A percentile compares a stretch with the other conserved stretches of the same genome.
Conservation (phyloP, 2,888 invertebrate genomes). For the Cryptus viduatorius region DNA sequence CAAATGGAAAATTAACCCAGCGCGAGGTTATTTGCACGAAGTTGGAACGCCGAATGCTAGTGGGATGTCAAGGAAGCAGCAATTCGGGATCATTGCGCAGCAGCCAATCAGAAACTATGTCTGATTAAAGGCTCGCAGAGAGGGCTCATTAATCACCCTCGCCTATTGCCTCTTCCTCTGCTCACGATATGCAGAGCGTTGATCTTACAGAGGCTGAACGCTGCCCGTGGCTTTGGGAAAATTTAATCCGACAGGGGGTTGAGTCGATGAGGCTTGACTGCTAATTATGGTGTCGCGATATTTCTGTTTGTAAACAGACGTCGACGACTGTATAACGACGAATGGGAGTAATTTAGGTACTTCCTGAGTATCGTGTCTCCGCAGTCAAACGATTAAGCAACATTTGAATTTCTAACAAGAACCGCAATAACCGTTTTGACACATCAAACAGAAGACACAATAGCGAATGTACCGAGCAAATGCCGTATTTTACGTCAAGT, state of each 20-base stretch:
- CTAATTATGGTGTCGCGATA: slow-evolving; percentile 61
- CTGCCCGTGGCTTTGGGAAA: slow-evolving; percentile 72
- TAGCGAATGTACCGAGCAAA: neutral
- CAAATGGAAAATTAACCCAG: slow-evolving; percentile 44
- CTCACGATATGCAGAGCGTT: slow-evolving; percentile 70
- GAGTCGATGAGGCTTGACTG: slow-evolving; percentile 26
- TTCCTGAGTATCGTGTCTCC: slow-evolving; percentile 9
- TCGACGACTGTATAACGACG: slow-evolving; percentile 18
- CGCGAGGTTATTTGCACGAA: slow-evolving; percentile 49
- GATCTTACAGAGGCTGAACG: slow-evolving; percentile 73
- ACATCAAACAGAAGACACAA: neutral
- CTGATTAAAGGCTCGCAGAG: slow-evolving; percentile 82
- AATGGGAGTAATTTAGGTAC: slow-evolving; percentile 24
- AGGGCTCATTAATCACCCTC: slow-evolving; percentile 80
- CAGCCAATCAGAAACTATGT: slow-evolving; percentile 81
- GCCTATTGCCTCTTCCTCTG: slow-evolving; percentile 41
- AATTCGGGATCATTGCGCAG: slow-evolving; percentile 54
- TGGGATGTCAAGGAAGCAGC: slow-evolving; percentile 19
- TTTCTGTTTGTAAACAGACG: slow-evolving; percentile 58
- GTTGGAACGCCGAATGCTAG: slow-evolving; percentile 24
- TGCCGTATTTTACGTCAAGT: neutral
- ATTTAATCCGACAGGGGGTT: slow-evolving; percentile 73
- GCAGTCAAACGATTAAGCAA: slow-evolving; percentile 28
- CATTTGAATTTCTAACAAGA: slow-evolving; percentile 20
- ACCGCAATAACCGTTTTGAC: slow-evolving; percentile 1